Percentiles rank a stretch among this genome's conserved stretches.
Evolutionary conservation across 1,140 invertebrate genomes (phyloP).

Genomic region (Dendroctonus valens): DNA sequence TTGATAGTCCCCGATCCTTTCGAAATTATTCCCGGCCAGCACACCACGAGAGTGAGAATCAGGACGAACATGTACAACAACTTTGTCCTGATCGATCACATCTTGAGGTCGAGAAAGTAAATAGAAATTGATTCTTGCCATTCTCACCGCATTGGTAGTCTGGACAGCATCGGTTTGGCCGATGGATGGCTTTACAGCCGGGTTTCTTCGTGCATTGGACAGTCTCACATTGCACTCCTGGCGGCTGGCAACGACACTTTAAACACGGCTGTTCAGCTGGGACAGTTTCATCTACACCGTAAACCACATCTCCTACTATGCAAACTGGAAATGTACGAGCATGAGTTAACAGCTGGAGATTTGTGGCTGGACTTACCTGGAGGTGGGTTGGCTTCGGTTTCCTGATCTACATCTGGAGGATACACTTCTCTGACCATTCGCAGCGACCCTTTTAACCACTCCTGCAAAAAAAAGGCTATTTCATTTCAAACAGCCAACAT

Average conservation of each 20-base stretch:
- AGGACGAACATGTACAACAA: slow-evolving; percentile 56
- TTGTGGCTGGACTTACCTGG: slow-evolving; percentile 35
- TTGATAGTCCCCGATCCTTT: slow-evolving; percentile 57
- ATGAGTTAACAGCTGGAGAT: no score
- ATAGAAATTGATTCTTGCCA: background rate
- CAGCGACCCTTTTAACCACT: slow-evolving; percentile 42
- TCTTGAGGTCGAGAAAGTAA: slow-evolving; percentile 54
- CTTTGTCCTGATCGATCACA: slow-evolving; percentile 63
- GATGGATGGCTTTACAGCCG: slow-evolving; percentile 70
- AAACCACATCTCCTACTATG: slow-evolving; percentile 61
- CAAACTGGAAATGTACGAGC: no score
- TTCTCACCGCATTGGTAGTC: slow-evolving; percentile 74
- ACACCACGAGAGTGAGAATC: slow-evolving; percentile 54
- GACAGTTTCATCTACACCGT: slow-evolving; percentile 61
- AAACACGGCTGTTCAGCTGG: slow-evolving; percentile 62
- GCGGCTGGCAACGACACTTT: slow-evolving; percentile 59
- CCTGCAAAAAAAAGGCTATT: slow-evolving; percentile 45
- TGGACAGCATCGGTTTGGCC: slow-evolving; percentile 72
- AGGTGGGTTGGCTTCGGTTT: slow-evolving; percentile 40
- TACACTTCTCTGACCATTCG: slow-evolving; percentile 44
- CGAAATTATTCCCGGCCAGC: slow-evolving; percentile 51
- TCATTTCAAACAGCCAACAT: no score
- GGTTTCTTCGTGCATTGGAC: slow-evolving; percentile 63
- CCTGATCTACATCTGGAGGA: slow-evolving; percentile 42
- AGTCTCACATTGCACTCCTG: slow-evolving; percentile 59